Evolutionary conservation across 2,113 vertebrate genomes (phyloP).

Genomic region (Calypte anna): DNA sequence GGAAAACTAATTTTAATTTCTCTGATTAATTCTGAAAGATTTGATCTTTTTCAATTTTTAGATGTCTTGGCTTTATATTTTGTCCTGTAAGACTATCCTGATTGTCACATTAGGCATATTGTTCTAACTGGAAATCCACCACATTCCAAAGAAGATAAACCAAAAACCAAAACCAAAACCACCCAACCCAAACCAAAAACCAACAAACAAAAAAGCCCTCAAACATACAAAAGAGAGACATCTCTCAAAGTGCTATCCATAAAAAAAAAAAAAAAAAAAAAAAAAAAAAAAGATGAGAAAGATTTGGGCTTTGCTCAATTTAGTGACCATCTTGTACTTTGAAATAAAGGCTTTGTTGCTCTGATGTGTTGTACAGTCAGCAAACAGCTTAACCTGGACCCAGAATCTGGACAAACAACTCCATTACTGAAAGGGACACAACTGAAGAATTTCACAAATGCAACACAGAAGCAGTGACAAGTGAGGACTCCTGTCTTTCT

Average conservation of each 20-base stretch:
- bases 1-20: neutral
- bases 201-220: no score
- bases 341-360: neutral
- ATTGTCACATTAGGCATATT: neutral
- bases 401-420: neutral
- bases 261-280: neutral
- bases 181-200: no score
- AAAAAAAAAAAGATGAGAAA: no score
- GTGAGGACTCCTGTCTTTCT: neutral
- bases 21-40: neutral
- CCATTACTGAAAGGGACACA: neutral
- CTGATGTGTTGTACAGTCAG: neutral
- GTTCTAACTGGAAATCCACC: neutral
- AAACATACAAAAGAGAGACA: no score
- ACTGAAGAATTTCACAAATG: neutral
- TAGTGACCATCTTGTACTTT: rapidly evolving
- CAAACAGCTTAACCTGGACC: neutral
- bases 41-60: neutral
- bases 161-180: no score
- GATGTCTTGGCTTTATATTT: neutral
- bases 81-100: neutral
- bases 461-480: neutral
- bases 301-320: neutral
- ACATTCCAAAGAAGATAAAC: rapidly evolving
- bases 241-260: neutral